Conservation (phyloP, 1,140 invertebrate species). For the Tachypleus tridentatus region DNA sequence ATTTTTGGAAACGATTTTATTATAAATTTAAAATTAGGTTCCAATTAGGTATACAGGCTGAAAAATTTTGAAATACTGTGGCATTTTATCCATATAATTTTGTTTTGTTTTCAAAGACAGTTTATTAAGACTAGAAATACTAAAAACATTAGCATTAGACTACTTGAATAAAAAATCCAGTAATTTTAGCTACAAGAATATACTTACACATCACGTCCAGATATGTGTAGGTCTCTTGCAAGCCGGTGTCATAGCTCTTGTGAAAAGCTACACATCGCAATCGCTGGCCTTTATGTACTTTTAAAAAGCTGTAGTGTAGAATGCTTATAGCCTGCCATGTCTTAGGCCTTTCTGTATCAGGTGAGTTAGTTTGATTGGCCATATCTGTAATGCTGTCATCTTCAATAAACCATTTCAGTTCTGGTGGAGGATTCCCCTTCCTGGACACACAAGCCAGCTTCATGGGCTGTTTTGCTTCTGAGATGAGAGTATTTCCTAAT, state of each 20-base stretch:
- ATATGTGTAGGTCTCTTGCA: constrained; percentile 51
- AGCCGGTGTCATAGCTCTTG: constrained; percentile 58
- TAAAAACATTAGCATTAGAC: no score
- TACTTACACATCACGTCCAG: constrained; percentile 77
- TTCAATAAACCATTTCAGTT: constrained; percentile 48
- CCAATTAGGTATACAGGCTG: no score
- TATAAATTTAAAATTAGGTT: no score
- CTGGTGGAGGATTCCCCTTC: constrained; percentile 70
- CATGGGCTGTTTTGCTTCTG: constrained; percentile 58
- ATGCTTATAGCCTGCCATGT: constrained; percentile 53
- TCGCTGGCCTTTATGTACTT: constrained; percentile 42
- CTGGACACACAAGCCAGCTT: constrained; percentile 68
- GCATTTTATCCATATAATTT: no score
- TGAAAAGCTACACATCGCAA: constrained; percentile 68
- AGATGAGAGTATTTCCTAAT: constrained; percentile 65
- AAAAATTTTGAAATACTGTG: no score
- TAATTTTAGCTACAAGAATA: background rate
- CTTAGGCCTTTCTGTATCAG: constrained; percentile 60
- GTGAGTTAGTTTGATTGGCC: constrained; percentile 56
- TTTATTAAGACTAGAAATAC: no score
- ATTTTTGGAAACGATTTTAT: no score
- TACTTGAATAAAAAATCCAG: no score
- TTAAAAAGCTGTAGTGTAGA: constrained; percentile 60
- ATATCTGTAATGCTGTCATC: constrained; percentile 50
- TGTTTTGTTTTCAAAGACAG: no score